A percentile compares a stretch with the other conserved stretches of the same genome.
Evolutionary conservation across 2,113 vertebrate genomes (phyloP).

Genomic region (Tachysurus fulvidraco): DNA sequence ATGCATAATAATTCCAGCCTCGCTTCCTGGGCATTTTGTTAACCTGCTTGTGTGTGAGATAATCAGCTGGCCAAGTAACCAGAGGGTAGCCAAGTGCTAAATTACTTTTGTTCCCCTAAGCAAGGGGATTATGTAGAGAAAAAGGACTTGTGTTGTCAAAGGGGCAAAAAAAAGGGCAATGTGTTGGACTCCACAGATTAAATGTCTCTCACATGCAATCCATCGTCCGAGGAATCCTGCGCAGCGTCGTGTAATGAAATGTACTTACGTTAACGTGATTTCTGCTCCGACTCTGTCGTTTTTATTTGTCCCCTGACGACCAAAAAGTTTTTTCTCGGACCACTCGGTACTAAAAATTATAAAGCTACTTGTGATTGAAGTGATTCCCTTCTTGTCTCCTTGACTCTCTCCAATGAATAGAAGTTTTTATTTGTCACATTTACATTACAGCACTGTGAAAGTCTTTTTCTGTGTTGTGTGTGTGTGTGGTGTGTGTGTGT

Average conservation of each 20-base stretch:
- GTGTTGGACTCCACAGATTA: neutral
- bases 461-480: too few relatives aligned
- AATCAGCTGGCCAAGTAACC: neutral
- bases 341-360: too few relatives aligned
- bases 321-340: neutral
- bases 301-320: neutral
- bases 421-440: too few relatives aligned
- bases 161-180: too few relatives aligned
- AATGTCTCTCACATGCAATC: neutral
- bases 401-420: neutral
- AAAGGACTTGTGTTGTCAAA: neutral
- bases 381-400: neutral
- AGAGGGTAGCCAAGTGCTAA: neutral
- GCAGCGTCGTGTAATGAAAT: neutral
- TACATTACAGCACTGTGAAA: too few relatives aligned
- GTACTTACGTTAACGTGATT: neutral
- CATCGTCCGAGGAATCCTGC: neutral
- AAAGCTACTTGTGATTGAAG: too few relatives aligned
- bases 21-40: neutral
- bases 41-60: neutral
- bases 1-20: neutral
- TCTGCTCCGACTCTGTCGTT: neutral
- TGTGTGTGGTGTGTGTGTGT: too few relatives aligned
- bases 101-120: neutral
- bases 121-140: neutral